Evolutionary conservation across 2,888 invertebrate genomes (phyloP), one percentile per base, ranked within the genome.

Genomic region (Dorcus hopei): DNA sequence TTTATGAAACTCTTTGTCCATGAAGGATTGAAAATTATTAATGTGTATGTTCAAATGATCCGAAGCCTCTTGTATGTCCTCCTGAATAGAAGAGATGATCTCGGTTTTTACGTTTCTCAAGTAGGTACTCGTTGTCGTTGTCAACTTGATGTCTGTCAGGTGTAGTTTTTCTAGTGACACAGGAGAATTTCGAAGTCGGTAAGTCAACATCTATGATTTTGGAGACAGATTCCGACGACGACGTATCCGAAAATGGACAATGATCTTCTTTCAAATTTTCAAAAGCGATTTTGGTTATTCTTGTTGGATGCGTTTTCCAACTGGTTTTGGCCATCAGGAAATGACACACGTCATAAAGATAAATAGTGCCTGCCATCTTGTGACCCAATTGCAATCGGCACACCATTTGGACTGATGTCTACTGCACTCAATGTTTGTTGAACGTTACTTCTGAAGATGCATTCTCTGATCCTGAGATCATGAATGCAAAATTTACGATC

Each of bases 321-420:
- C 54, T 61, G 3, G 60, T 56, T 14, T 73, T 43, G 0, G 74
- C 74, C 40, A 70, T 68, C 19, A 74, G 57, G 2, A 70, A 68
- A 52, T 72, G 68, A 54, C 68, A 65, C 26, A 74, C 59, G 53
- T 77, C 73, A 62, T 74, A 77, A 2, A 76, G 54, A 54, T 69
- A 70, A 2, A 76, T 60, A 33, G 65, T 64, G 7, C 77, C 77
- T 64, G 7, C 77, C 77, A 50, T 72, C 68, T 48, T 69, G 69
- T 6, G 70, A 58, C 6, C 74, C 76, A 3, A 72, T 69, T 0
- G 70, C 74, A 11, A 77, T 52, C 38, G 65, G 64, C 14, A 64
- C 61, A 14, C 70, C 72, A 55, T 74, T 71, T 5, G 63, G 53
- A 54, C 72, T 70, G 14, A 74, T 63, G 52, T 74, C 75, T 3